phyloP scores from a whole-genome alignment of 2,888 invertebrate species.

The Oegoconia quadripuncta region DNA sequence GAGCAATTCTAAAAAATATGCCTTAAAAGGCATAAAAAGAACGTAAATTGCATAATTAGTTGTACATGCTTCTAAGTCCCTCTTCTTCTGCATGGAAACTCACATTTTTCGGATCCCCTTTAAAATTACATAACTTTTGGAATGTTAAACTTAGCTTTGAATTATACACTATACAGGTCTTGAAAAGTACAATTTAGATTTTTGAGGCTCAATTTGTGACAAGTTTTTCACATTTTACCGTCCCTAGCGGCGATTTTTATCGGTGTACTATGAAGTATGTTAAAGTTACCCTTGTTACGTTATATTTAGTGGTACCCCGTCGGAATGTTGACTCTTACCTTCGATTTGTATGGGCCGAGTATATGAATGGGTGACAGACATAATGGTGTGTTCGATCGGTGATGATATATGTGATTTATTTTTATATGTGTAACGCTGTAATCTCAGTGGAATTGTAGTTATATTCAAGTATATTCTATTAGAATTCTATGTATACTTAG shows the following conservation, averaged over 20 bases:
- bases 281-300: slow-evolving; percentile 70
- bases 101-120: too few relatives aligned
- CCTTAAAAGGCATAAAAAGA: too few relatives aligned
- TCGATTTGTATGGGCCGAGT: slow-evolving; percentile 40
- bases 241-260: slow-evolving; percentile 34
- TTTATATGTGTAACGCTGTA: slow-evolving; percentile 60
- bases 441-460: slow-evolving; percentile 59
- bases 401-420: slow-evolving; percentile 68
- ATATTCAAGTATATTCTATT: slow-evolving; percentile 55
- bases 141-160: slow-evolving; percentile 33
- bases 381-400: too few relatives aligned
- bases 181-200: slow-evolving; percentile 63
- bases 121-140: too few relatives aligned
- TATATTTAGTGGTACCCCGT: slow-evolving; percentile 38
- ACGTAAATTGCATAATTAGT: too few relatives aligned
- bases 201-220: slow-evolving; percentile 57
- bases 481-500: slow-evolving; percentile 40
- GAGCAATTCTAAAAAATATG: too few relatives aligned
- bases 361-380: slow-evolving; percentile 26
- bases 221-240: slow-evolving; percentile 36
- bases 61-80: too few relatives aligned
- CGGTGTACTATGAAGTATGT: slow-evolving; percentile 38
- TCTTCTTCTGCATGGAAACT: too few relatives aligned
- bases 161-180: slow-evolving; percentile 48
- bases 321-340: slow-evolving; percentile 40